Base-by-base conservation (phyloP, 2,888 invertebrate species). In the Ecdyonurus torrentis region DNA sequence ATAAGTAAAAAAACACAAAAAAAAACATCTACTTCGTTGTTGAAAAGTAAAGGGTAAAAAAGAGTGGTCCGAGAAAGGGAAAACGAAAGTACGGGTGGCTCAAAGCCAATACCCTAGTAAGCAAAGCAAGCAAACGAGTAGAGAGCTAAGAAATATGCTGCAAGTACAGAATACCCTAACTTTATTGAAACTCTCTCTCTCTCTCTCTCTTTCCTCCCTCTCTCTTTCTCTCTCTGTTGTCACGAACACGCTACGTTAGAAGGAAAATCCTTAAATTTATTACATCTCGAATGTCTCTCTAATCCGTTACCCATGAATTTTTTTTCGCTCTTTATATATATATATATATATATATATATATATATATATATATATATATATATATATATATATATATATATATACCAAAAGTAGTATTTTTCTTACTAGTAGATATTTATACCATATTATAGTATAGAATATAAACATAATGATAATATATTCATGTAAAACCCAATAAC, bases 81-180 rank as follows among this genome's bases (percentile, higher is more conserved):
- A n/a, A n/a, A n/a, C n/a, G n/a, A n/a, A n/a, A n/a, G n/a, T n/a
- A n/a, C n/a, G n/a, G n/a, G n/a, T n/a, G n/a, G n/a, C n/a, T n/a
- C n/a, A n/a, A n/a, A n/a, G n/a, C n/a, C n/a, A n/a, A n/a, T n/a
- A n/a, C n/a, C n/a, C n/a, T n/a, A n/a, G n/a, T n/a, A n/a, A n/a
- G n/a, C n/a, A n/a, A n/a, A n/a, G n/a, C n/a, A n/a, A n/a, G n/a
- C n/a, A n/a, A n/a, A n/a, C n/a, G n/a, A 37, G 37, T 15, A 37
- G 37, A 10, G 7, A 37, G 15, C 37, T 5, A 37, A 37, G 37
- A 37, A 37, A 37, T 37, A 37, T 63, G 66, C 68, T 65, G 67
- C 67, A 64, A 69, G 64, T 64, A 67, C 68, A 64, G 68, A 67
- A 65, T 71, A 69, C 69, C 71, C 72, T 67, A 72, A 72, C 37